Conservation (phyloP, 2,797 vertebrate genomes). For the Ateles fusciceps region DNA sequence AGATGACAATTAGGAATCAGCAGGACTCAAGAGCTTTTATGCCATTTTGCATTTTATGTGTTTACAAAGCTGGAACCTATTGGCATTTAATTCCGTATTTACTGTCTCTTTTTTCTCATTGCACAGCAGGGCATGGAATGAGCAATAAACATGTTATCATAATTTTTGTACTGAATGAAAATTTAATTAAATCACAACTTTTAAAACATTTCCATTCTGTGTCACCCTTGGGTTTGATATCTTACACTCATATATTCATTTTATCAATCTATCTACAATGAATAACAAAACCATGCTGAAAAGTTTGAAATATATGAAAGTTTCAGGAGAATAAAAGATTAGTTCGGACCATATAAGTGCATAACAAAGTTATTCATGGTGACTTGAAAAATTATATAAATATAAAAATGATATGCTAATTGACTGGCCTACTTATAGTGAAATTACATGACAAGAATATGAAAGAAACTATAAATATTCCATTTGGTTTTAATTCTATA, state of each 20-base stretch:
- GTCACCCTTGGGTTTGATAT: constrained; percentile 48
- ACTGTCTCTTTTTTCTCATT: constrained; percentile 66
- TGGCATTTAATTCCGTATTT: constrained; percentile 77
- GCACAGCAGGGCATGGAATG: constrained; percentile 66
- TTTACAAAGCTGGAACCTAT: constrained; percentile 75
- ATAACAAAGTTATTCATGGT: neutral
- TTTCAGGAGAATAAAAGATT: constrained; percentile 5
- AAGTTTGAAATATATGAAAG: constrained; percentile 24
- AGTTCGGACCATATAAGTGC: neutral
- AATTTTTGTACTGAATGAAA: constrained; percentile 73
- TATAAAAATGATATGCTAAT: neutral
- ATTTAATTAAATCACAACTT: constrained; percentile 77
- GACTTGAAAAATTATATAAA: constrained; percentile 37
- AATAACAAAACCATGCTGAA: constrained; percentile 2
- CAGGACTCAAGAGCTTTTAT: constrained; percentile 64
- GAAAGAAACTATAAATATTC: neutral
- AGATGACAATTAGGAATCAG: constrained; percentile 67
- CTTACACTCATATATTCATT: constrained; percentile 27
- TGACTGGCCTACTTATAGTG: neutral
- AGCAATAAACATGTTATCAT: constrained; percentile 72
- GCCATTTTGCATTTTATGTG: constrained; percentile 74
- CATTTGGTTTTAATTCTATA: neutral
- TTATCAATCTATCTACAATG: constrained; percentile 6
- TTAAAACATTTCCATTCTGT: constrained; percentile 41
- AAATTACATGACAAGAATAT: neutral